phyloP scores from a whole-genome alignment of 1,140 invertebrate species.

The Nephotettix cincticeps region DNA sequence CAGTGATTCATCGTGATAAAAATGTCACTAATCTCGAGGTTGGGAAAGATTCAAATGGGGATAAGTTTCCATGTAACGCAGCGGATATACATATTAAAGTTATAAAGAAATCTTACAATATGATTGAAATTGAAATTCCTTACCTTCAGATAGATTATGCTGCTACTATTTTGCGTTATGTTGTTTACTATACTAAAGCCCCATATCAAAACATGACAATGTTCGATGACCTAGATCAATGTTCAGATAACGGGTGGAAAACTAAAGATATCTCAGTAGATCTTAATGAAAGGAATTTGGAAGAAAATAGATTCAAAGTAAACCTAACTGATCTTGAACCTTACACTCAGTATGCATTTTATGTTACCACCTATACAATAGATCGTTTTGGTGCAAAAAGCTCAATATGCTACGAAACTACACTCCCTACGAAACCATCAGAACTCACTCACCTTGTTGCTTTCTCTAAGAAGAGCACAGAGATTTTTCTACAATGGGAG shows the following conservation, averaged over 20 bases:
- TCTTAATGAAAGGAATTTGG: neutral
- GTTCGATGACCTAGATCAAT: conserved; percentile 75
- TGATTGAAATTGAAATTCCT: neutral
- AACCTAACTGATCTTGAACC: conserved; percentile 60
- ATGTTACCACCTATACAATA: conserved; percentile 85
- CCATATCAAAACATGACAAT: conserved; percentile 71
- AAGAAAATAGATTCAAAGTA: neutral
- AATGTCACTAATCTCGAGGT: conserved; percentile 59
- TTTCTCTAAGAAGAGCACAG: conserved; percentile 55
- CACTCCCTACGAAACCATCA: conserved; percentile 68
- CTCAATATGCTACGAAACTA: conserved; percentile 75
- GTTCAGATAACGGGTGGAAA: conserved; percentile 65
- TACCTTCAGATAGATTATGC: neutral
- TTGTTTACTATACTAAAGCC: conserved; percentile 50
- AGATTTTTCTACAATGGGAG: conserved; percentile 72
- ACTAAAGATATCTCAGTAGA: conserved; percentile 45
- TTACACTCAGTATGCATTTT: conserved; percentile 84
- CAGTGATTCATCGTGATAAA: neutral
- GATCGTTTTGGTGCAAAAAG: conserved; percentile 65
- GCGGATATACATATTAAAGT: conserved; percentile 33
- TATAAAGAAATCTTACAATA: neutral
- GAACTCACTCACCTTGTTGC: conserved; percentile 59
- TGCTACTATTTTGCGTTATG: conserved; percentile 19
- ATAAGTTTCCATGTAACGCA: conserved; percentile 79
- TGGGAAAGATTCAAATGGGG: conserved; percentile 81